Percentiles rank a stretch among this genome's conserved stretches.
Conservation (phyloP, 2,888 invertebrate species). For the Drosophila bunnanda region DNA sequence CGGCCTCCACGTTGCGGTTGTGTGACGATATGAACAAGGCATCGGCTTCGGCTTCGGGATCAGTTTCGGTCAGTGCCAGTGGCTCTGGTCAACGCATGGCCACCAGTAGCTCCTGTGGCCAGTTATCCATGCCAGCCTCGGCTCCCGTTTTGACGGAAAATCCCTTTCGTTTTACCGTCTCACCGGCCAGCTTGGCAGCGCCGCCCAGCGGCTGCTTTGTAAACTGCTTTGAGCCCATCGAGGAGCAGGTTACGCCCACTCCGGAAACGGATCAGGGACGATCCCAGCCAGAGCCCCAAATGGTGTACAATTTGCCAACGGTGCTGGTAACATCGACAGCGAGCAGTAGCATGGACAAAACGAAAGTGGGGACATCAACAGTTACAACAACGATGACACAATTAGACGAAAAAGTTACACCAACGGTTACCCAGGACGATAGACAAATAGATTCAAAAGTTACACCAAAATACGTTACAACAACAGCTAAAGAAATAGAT, state of each 20-base stretch:
- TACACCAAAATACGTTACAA: background rate
- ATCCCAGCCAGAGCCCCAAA: slow-evolving; percentile 18
- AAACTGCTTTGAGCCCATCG: slow-evolving; percentile 75
- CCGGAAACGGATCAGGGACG: slow-evolving; percentile 5
- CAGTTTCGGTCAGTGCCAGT: background rate
- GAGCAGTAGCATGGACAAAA: slow-evolving; percentile 4
- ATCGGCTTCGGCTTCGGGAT: slow-evolving; percentile 6
- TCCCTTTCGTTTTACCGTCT: slow-evolving; percentile 67
- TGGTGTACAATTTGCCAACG: slow-evolving; percentile 58
- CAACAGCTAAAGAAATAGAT: background rate
- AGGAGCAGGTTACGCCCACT: slow-evolving; percentile 58
- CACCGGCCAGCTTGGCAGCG: slow-evolving; percentile 3
- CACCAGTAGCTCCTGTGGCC: slow-evolving; percentile 64
- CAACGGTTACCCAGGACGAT: background rate
- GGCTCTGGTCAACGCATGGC: slow-evolving; percentile 34
- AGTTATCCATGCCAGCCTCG: slow-evolving; percentile 62
- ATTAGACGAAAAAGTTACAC: background rate
- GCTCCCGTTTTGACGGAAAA: slow-evolving; percentile 62
- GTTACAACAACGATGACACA: background rate
- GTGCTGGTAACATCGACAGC: slow-evolving; percentile 53
- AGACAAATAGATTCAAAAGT: background rate
- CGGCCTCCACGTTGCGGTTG: slow-evolving; percentile 73
- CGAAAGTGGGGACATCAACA: background rate
- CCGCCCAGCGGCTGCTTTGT: slow-evolving; percentile 48
- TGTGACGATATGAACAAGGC: slow-evolving; percentile 67